phyloP scores from a whole-genome alignment of 2,113 vertebrate genomes.

The Microtus pennsylvanicus region DNA sequence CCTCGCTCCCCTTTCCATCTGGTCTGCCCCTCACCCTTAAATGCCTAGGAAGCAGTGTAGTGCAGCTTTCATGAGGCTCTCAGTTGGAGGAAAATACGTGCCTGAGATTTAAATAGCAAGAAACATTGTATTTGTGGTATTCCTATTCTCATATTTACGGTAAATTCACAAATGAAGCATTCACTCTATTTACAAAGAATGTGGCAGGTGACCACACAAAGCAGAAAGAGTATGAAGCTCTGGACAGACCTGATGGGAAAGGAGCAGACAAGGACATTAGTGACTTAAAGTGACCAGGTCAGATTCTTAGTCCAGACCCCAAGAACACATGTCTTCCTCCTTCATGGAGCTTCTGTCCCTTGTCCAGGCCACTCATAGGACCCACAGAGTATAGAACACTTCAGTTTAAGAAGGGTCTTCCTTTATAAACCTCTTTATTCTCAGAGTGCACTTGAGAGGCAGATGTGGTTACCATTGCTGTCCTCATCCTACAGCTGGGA shows the following conservation, averaged over 20 bases:
- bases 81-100: not conserved
- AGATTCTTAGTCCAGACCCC: not conserved
- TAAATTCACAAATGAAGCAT: not conserved
- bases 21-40: not conserved
- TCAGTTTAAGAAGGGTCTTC: not conserved
- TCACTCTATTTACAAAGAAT: not conserved
- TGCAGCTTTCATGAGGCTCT: not conserved
- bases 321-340: not conserved
- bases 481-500: not conserved
- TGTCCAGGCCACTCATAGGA: not conserved
- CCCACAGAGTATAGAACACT: no score
- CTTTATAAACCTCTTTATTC: not conserved
- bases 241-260: not conserved
- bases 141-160: not conserved
- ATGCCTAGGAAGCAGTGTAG: not conserved
- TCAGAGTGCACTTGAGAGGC: not conserved
- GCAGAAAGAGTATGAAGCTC: not conserved
- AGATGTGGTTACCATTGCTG: no score
- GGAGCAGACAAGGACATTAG: not conserved
- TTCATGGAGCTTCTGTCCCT: not conserved
- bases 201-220: not conserved
- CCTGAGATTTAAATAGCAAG: not conserved
- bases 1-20: no score
- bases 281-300: not conserved
- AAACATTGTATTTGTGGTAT: not conserved